phyloP scores from a whole-genome alignment of 1,140 invertebrate species.

The Drosophila triauraria region DNA sequence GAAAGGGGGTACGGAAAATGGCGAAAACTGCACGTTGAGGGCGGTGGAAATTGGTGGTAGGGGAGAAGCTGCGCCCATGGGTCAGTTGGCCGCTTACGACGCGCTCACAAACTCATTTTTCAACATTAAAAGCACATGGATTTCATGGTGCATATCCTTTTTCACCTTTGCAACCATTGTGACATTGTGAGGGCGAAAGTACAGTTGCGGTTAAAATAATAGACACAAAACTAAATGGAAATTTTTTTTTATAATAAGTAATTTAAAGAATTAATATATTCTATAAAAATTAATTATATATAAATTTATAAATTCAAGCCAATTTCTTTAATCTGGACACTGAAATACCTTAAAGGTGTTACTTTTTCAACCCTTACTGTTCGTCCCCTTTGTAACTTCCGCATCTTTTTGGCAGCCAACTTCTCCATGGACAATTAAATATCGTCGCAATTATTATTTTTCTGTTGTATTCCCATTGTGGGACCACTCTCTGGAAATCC shows the following conservation, averaged over 20 bases:
- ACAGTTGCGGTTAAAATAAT: neutral
- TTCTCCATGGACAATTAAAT: constrained; percentile 73
- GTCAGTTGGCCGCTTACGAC: constrained; percentile 54
- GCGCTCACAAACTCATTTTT: constrained; percentile 81
- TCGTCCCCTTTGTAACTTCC: constrained; percentile 18
- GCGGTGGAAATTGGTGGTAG: neutral
- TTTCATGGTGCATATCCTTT: constrained; percentile 73
- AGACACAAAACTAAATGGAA: neutral
- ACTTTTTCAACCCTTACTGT: neutral
- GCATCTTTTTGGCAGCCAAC: constrained; percentile 48
- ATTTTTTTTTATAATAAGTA: neutral
- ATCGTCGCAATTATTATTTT: constrained; percentile 73
- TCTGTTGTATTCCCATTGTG: constrained; percentile 23
- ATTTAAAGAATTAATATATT: neutral
- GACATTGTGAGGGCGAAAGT: constrained; percentile 23
- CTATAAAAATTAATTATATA: too few species aligned
- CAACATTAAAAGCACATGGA: constrained; percentile 81
- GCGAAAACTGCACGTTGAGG: neutral
- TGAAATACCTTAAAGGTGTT: neutral
- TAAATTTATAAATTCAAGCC: too few species aligned
- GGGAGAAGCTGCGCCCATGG: constrained; percentile 5
- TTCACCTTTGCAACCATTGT: constrained; percentile 62
- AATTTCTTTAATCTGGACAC: too few species aligned
- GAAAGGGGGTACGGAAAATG: neutral
- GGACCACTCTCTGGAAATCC: constrained; percentile 29